These are phyloP conservation scores for Brevimyrus niger DNA, from an alignment of 2,113 vertebrate species.

Conservation along the genomic window DNA sequence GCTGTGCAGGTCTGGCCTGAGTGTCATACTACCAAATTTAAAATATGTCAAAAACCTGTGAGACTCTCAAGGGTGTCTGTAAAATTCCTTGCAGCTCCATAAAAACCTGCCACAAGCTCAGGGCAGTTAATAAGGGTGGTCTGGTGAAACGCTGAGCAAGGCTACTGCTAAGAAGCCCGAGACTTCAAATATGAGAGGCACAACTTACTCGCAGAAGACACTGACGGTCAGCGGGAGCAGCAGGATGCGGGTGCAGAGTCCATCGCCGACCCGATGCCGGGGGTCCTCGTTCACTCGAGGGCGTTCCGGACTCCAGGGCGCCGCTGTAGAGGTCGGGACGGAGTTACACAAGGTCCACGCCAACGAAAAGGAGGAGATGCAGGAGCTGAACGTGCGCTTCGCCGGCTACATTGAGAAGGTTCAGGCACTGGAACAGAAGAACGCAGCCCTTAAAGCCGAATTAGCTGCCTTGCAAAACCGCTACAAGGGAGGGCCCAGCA, in stretches of 20 bases:
- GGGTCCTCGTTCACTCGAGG: conserved; percentile 48
- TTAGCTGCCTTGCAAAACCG: conserved; percentile 45
- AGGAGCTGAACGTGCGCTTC: conserved; percentile 63
- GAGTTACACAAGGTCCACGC: conserved; percentile 58
- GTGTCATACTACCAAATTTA: conserved; percentile 57
- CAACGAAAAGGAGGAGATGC: conserved; percentile 68
- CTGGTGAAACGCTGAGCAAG: conserved; percentile 13
- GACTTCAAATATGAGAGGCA: conserved; percentile 55
- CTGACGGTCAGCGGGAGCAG: conserved; percentile 55
- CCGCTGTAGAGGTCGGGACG: conserved; percentile 42
- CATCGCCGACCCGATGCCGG: conserved; percentile 54
- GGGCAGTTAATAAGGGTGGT: conserved; percentile 27
- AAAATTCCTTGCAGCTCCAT: conserved; percentile 54
- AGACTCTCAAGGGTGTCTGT: conserved; percentile 51
- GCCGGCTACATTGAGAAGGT: conserved; percentile 68
- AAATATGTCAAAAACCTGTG: conserved; percentile 51
- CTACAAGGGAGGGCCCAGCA: conserved; percentile 47
- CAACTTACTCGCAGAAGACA: conserved; percentile 62
- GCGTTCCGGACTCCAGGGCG: conserved; percentile 43
- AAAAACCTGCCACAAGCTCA: conserved; percentile 44
- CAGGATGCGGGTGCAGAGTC: conserved; percentile 58
- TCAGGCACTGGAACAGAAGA: conserved; percentile 61
- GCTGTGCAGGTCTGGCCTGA: conserved; percentile 33
- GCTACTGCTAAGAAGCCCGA: conserved; percentile 5
- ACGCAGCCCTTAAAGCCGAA: conserved; percentile 40